Evolutionary conservation across 2,888 invertebrate genomes (phyloP).

Genomic region (Sinodicranocentrus sp.): DNA sequence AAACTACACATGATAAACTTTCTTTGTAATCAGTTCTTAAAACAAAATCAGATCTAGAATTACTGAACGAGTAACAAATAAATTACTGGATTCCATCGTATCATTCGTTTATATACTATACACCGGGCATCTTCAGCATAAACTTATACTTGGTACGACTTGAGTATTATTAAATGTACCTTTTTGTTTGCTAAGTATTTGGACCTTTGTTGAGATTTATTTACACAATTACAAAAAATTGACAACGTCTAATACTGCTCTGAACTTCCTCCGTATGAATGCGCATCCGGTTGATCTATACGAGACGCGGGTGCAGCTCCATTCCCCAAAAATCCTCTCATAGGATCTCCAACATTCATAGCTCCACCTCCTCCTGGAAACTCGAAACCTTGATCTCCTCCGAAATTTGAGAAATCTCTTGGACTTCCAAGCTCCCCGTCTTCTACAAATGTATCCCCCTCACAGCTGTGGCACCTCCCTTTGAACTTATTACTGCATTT

Average conservation of each 20-base stretch:
- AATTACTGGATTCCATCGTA: too few species aligned
- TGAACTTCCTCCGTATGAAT: not conserved
- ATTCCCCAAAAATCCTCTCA: constrained; percentile 37
- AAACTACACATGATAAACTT: too few species aligned
- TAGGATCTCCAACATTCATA: constrained; percentile 6
- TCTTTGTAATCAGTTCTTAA: too few species aligned
- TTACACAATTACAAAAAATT: not conserved
- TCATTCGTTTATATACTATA: too few species aligned
- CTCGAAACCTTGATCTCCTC: constrained; percentile 63
- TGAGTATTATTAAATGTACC: too few species aligned
- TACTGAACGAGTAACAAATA: too few species aligned
- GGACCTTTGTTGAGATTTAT: too few species aligned
- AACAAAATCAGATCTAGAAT: too few species aligned
- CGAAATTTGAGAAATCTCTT: constrained; percentile 53
- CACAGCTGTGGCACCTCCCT: constrained; percentile 48
- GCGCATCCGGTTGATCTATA: constrained; percentile 33
- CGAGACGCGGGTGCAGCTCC: constrained; percentile 21
- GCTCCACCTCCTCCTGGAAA: constrained; percentile 11
- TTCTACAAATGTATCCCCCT: constrained; percentile 62
- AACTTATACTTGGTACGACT: too few species aligned
- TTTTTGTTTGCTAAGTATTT: too few species aligned
- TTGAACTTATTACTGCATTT: constrained; percentile 66
- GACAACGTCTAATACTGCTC: constrained; percentile 24
- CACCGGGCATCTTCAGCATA: too few species aligned
- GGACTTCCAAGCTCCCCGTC: constrained; percentile 56